A percentile compares a stretch with the other conserved stretches of the same genome.
phyloP scores from a whole-genome alignment of 2,797 vertebrate genomes.

The Falco naumanni region DNA sequence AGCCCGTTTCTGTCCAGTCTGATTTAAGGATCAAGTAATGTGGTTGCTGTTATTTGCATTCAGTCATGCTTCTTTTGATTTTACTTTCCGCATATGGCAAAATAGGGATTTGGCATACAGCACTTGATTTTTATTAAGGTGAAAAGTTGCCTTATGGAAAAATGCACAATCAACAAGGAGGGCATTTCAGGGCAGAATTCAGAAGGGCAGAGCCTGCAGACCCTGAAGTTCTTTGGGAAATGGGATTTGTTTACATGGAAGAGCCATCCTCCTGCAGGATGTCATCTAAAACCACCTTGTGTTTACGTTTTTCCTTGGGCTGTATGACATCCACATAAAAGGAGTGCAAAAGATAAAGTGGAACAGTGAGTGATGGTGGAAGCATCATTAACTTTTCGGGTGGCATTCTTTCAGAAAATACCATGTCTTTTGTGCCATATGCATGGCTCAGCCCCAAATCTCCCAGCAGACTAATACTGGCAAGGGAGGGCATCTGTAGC shows the following conservation, averaged over 20 bases:
- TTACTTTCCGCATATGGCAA: background rate
- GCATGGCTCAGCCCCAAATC: background rate
- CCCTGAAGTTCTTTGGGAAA: background rate
- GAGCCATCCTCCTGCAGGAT: background rate
- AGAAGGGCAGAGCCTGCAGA: background rate
- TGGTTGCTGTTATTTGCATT: background rate
- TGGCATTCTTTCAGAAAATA: background rate
- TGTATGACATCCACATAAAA: background rate
- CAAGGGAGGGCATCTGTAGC: background rate
- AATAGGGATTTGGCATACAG: background rate
- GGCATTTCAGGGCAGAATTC: background rate
- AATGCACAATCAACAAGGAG: background rate
- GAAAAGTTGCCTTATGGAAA: background rate
- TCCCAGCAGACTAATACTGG: background rate
- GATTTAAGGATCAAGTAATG: background rate
- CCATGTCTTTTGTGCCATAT: background rate
- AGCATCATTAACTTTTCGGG: background rate
- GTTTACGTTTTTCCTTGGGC: background rate
- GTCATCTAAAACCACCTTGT: background rate
- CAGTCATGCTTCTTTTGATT: background rate
- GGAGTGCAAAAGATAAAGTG: background rate
- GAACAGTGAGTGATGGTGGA: background rate
- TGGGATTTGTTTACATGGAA: background rate
- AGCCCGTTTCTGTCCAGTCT: background rate
- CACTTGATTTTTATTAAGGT: background rate